Conservation (phyloP, 2,797 vertebrate species). For the Darevskia nairensis region DNA sequence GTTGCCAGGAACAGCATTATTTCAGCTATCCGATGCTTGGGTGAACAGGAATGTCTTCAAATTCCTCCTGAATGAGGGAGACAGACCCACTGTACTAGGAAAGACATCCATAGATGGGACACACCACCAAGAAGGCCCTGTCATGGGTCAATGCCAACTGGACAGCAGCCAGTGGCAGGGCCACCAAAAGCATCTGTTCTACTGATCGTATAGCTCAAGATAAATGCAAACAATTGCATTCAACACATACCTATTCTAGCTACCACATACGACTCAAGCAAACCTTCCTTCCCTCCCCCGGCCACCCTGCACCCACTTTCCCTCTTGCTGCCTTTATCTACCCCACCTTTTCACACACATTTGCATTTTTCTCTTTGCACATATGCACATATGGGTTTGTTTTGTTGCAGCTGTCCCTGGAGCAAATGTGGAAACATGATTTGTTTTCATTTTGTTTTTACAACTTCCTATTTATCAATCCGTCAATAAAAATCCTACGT, state of each 20-base stretch:
- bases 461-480: not conserved
- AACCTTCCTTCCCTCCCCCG: not conserved
- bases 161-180: no score
- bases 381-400: not conserved
- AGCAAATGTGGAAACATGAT: not conserved
- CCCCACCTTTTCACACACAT: not conserved
- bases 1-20: no score
- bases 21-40: no score
- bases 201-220: no score
- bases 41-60: no score
- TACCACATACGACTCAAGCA: not conserved
- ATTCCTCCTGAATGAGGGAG: no score
- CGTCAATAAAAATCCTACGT: not conserved
- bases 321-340: not conserved
- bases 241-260: not conserved
- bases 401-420: not conserved
- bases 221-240: not conserved
- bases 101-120: no score
- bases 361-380: not conserved
- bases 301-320: not conserved
- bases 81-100: no score
- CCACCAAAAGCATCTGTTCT: no score
- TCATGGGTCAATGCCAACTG: no score
- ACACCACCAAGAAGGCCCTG: no score
- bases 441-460: not conserved